Conservation (phyloP, 2,113 vertebrate genomes). For the Podarcis raffonei region DNA sequence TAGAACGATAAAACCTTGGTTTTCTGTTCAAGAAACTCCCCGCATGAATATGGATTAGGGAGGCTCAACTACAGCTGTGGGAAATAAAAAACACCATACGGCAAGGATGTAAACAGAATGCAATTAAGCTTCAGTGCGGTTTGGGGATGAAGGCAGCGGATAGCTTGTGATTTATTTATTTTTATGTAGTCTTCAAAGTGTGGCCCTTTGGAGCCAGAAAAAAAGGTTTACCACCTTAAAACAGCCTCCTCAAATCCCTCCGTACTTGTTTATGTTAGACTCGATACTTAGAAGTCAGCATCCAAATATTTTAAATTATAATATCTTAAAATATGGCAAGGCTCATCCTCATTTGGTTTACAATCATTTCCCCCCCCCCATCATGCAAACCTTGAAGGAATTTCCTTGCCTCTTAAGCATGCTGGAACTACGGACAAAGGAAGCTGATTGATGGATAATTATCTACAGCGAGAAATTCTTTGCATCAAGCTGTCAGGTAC, state of each 20-base stretch:
- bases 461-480: not conserved
- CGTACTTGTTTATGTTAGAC: too few relatives aligned
- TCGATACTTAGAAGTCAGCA: not conserved
- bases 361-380: not conserved
- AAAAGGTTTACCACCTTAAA: not conserved
- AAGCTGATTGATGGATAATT: not conserved
- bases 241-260: not conserved
- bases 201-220: not conserved
- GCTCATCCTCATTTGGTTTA: not conserved
- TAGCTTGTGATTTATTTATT: not conserved
- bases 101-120: slow-evolving; percentile 2
- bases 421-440: not conserved
- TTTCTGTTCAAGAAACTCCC: not conserved
- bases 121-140: not conserved
- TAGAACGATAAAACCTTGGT: not conserved
- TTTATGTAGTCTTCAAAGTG: not conserved
- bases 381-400: not conserved
- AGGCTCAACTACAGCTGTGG: slow-evolving; percentile 1
- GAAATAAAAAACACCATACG: slow-evolving; percentile 5
- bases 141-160: not conserved
- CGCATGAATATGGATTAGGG: slow-evolving; percentile 11
- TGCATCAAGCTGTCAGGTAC: not conserved
- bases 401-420: not conserved
- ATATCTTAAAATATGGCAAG: not conserved
- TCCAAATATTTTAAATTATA: not conserved